Percentiles rank a stretch among this genome's conserved stretches.
phyloP scores from a whole-genome alignment of 2,888 invertebrate species.

The Ophion ventricosus region DNA sequence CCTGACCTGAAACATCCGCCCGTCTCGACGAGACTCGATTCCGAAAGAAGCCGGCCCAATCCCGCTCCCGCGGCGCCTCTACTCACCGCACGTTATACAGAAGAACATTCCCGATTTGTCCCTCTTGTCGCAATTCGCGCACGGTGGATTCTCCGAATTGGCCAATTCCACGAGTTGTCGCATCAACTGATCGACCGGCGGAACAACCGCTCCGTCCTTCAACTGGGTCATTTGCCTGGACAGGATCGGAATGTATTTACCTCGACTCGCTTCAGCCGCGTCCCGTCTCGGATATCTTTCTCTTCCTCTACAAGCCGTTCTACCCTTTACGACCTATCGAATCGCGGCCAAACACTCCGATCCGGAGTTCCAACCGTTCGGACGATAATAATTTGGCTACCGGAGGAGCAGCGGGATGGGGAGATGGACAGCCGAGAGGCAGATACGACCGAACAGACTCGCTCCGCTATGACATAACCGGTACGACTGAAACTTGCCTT shows the following conservation, averaged over 20 bases:
- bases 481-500: too few relatives aligned
- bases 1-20: constrained; percentile 85
- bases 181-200: constrained; percentile 88
- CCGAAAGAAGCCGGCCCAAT: too few relatives aligned
- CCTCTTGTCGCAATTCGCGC: constrained; percentile 91
- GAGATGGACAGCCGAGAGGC: too few relatives aligned
- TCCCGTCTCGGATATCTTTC: too few relatives aligned
- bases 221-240: constrained; percentile 86
- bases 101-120: constrained; percentile 89
- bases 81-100: constrained; percentile 90
- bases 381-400: too few relatives aligned
- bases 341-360: too few relatives aligned
- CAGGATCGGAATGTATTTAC: background rate
- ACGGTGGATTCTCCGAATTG: constrained; percentile 89
- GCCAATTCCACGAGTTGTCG: constrained; percentile 89
- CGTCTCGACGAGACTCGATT: background rate
- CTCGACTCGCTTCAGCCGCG: background rate
- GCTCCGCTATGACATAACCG: too few relatives aligned
- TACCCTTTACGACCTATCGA: too few relatives aligned
- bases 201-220: constrained; percentile 86
- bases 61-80: too few relatives aligned
- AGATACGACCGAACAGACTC: too few relatives aligned
- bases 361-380: too few relatives aligned
- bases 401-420: too few relatives aligned
- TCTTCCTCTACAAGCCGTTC: background rate